Evolutionary conservation across 35 echinoderm and acorn worm genomes (phyloP).

Genomic region (Lytechinus variegatus): DNA sequence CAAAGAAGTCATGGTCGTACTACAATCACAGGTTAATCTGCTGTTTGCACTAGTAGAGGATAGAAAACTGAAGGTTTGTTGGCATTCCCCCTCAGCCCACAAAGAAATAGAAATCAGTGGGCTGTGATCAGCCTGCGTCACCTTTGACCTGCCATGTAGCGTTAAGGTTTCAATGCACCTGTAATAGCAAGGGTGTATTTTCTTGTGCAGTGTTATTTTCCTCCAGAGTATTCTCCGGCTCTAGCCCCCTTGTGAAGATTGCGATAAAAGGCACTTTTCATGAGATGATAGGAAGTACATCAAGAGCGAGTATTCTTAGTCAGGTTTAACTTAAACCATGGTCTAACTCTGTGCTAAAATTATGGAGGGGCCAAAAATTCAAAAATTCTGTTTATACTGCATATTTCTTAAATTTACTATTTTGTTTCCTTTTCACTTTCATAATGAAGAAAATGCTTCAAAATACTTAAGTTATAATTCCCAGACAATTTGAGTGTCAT

Average conservation of each 20-base stretch:
- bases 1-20: constrained; percentile 5
- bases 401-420: too few species aligned
- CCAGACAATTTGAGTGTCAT: too few species aligned
- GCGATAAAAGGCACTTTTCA: too few species aligned
- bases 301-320: too few species aligned
- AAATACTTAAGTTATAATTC: too few species aligned
- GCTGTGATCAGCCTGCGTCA: constrained; percentile 6
- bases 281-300: too few species aligned
- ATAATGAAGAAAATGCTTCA: too few species aligned
- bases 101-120: constrained; percentile 23
- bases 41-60: constrained; percentile 8
- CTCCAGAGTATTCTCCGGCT: neutral
- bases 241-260: neutral
- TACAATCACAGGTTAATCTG: neutral
- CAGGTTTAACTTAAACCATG: too few species aligned
- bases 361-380: too few species aligned
- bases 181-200: constrained; percentile 18
- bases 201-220: neutral
- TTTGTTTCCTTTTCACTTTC: too few species aligned
- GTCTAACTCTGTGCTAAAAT: too few species aligned
- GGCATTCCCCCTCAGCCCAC: neutral
- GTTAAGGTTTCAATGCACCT: constrained; percentile 2
- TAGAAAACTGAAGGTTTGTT: neutral
- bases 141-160: constrained; percentile 10
- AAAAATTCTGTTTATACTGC: too few species aligned